These are phyloP conservation scores for Falco peregrinus DNA, from an alignment of 2,797 vertebrate species.

Conservation along the genomic window DNA sequence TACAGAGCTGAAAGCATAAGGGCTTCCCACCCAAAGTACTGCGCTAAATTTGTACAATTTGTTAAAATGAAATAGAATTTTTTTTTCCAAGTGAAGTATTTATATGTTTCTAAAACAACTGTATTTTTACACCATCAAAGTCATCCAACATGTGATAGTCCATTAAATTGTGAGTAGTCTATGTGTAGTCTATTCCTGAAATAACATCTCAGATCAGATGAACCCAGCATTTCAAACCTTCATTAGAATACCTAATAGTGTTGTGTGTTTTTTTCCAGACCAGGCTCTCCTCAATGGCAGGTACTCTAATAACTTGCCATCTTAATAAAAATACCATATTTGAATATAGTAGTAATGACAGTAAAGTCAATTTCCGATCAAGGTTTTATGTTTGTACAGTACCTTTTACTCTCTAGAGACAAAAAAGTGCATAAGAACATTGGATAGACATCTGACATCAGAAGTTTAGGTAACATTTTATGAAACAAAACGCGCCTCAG, in stretches of 20 bases:
- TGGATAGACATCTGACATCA: background rate
- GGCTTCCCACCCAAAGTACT: background rate
- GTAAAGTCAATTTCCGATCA: constrained; percentile 23
- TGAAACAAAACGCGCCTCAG: background rate
- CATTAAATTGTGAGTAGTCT: background rate
- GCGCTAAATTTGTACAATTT: background rate
- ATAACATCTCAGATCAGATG: background rate
- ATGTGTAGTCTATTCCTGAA: background rate
- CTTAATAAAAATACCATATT: constrained; percentile 9
- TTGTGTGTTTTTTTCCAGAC: background rate
- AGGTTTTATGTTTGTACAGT: constrained; percentile 2
- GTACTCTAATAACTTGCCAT: background rate
- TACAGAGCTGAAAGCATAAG: background rate
- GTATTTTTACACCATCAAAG: background rate
- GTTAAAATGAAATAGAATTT: background rate
- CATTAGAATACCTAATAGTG: background rate
- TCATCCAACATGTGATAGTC: background rate
- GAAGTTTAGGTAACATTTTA: background rate
- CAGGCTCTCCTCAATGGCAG: background rate
- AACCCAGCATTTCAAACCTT: background rate
- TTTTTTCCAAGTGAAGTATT: background rate
- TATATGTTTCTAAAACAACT: background rate
- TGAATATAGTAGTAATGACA: constrained; percentile 22
- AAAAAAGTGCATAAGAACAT: background rate
- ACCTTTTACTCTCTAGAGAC: background rate